phyloP scores from a whole-genome alignment of 2,113 vertebrate genomes.

The Sebastes schlegelii region DNA sequence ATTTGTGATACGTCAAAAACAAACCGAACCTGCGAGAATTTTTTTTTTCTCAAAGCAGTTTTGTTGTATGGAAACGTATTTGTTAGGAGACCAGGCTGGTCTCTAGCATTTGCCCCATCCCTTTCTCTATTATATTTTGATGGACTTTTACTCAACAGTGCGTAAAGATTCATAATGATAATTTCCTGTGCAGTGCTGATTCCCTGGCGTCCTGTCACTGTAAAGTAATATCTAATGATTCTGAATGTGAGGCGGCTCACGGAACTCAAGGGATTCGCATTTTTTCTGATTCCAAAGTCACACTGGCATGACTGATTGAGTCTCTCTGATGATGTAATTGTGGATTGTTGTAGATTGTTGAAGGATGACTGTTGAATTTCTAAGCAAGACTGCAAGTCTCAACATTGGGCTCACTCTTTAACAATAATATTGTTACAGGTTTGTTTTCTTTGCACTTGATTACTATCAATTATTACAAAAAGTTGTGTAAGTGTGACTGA shows the following conservation, averaged over 20 bases:
- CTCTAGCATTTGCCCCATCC: neutral
- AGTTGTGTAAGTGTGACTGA: neutral
- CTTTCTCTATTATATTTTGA: neutral
- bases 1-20: too few relatives aligned
- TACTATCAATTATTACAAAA: neutral
- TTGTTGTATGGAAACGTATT: too few relatives aligned
- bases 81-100: too few relatives aligned
- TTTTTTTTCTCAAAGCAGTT: too few relatives aligned
- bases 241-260: neutral
- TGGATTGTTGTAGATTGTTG: neutral
- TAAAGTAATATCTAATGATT: neutral
- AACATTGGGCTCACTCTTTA: neutral
- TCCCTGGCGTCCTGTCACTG: neutral
- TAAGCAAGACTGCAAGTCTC: neutral
- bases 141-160: neutral
- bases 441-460: neutral
- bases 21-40: too few relatives aligned
- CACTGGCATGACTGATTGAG: neutral
- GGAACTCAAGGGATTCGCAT: neutral
- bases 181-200: neutral
- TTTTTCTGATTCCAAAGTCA: neutral
- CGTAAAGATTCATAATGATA: neutral
- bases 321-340: constrained; percentile 1
- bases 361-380: constrained; percentile 7
- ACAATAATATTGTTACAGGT: neutral